Conservation (phyloP, 1,140 invertebrate species). For the silkworm (Bombyx mori) region DNA sequence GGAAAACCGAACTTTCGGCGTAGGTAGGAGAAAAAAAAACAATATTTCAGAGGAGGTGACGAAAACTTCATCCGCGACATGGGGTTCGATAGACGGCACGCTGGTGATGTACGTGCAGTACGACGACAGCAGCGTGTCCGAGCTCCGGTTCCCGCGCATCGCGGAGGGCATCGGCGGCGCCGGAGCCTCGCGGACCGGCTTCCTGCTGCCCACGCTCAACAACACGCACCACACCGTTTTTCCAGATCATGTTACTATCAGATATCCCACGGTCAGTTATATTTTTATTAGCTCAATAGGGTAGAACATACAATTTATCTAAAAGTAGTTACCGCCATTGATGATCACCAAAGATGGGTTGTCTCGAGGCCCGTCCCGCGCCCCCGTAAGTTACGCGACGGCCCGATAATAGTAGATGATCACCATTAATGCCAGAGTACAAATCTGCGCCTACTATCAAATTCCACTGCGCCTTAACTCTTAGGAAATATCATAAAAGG, state of each 20-base stretch:
- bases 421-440: too few species aligned
- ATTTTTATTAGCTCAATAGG: not conserved
- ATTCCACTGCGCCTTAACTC: too few species aligned
- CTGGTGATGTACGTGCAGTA: conserved; percentile 88
- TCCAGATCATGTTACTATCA: conserved; percentile 81
- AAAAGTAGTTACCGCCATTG: too few species aligned
- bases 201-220: conserved; percentile 46
- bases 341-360: too few species aligned
- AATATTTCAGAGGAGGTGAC: conserved; percentile 80
- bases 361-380: too few species aligned
- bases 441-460: too few species aligned
- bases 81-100: conserved; percentile 86
- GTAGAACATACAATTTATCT: too few species aligned
- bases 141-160: conserved; percentile 84
- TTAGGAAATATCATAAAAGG: too few species aligned
- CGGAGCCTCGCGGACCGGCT: conserved; percentile 61
- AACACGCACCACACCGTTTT: conserved; percentile 67
- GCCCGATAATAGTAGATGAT: too few species aligned
- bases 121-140: conserved; percentile 86
- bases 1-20: too few species aligned
- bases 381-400: too few species aligned
- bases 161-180: conserved; percentile 65
- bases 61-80: conserved; percentile 81
- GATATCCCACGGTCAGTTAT: conserved; percentile 79
- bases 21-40: too few species aligned